Evolutionary conservation across 92 coral and sea anemone species (phyloP), one percentile per base, ranked within the genome.

Genomic region (Chrysogorgia sp.): DNA sequence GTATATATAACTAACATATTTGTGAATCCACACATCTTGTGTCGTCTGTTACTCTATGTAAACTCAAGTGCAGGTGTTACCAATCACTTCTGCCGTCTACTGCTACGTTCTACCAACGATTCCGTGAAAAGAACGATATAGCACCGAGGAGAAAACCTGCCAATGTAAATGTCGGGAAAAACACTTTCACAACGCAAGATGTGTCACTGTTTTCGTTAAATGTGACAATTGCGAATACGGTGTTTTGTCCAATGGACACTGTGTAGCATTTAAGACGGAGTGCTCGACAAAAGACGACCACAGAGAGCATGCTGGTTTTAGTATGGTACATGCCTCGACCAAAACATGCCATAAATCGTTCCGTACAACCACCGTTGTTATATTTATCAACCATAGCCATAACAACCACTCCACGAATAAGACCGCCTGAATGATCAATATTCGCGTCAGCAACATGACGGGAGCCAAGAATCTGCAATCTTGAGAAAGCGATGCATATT

Each of bases 281-380:
- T 47, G n/a, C 53, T 2, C 2, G 15, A 47, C 53, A 47, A 47
- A 47, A n/a, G 53, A 12, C 2, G 53, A 47, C 53, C n/a, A n/a
- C 53, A 47, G 53, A 2, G 15, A 7, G n/a, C 53, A 7, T 47
- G 53, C 53, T 47, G 53, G 17, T 47, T 15, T 47, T 6, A 47
- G 53, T 7, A 47, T 47, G 53, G 53, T 2, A 2, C 53, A 7
- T n/a, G 14, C 14, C 53, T 47, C 53, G 15, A 2, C 15, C 53
- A 47, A 47, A n/a, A 47, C 53, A 47, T 47, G 53, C n/a, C 53
- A 47, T 47, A 47, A 47, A 47, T 47, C 53, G 7, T 47, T 47
- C n/a, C 15, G n/a, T 47, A 37, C n/a, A 7, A 2, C 15, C 14
- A 2, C 53, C 15, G 53, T 47, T 47, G 2, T 47, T 47, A 47